These are phyloP conservation scores for Brevimyrus niger DNA, from an alignment of 2,113 vertebrate genomes.

Conservation along the genomic window DNA sequence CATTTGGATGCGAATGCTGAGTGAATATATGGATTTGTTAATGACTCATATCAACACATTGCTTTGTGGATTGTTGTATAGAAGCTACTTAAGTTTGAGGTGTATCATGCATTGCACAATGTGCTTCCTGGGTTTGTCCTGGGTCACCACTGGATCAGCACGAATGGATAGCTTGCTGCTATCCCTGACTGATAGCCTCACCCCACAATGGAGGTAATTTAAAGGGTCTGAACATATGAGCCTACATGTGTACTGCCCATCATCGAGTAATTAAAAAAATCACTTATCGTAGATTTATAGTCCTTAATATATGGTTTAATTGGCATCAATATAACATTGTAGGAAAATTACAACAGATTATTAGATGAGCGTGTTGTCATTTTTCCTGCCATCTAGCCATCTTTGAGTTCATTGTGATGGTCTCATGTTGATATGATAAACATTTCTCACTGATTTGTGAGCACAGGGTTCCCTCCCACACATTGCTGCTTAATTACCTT, in stretches of 20 bases:
- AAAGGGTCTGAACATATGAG: neutral
- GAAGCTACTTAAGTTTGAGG: neutral
- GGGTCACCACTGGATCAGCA: neutral
- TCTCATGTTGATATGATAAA: slow-evolving; percentile 81
- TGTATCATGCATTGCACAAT: neutral
- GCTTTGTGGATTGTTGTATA: neutral
- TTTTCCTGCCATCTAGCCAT: slow-evolving; percentile 51
- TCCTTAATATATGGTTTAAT: slow-evolving; percentile 68
- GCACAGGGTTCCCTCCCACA: slow-evolving; percentile 72
- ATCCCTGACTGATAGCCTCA: neutral
- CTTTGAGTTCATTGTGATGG: slow-evolving; percentile 69
- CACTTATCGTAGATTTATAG: slow-evolving; percentile 20
- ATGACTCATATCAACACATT: slow-evolving; percentile 8
- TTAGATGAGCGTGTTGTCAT: slow-evolving; percentile 75
- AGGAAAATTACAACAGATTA: slow-evolving; percentile 70
- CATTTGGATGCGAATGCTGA: neutral
- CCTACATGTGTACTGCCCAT: neutral
- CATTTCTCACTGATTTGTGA: slow-evolving; percentile 72
- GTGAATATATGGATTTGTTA: neutral
- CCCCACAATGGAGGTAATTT: neutral
- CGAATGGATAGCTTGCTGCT: neutral
- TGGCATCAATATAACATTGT: slow-evolving; percentile 69
- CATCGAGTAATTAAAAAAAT: neutral
- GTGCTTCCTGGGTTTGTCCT: neutral
- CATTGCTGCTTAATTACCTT: slow-evolving; percentile 72